Conservation (phyloP, 2,888 invertebrate genomes). For the Ophonus ardosiacus region DNA sequence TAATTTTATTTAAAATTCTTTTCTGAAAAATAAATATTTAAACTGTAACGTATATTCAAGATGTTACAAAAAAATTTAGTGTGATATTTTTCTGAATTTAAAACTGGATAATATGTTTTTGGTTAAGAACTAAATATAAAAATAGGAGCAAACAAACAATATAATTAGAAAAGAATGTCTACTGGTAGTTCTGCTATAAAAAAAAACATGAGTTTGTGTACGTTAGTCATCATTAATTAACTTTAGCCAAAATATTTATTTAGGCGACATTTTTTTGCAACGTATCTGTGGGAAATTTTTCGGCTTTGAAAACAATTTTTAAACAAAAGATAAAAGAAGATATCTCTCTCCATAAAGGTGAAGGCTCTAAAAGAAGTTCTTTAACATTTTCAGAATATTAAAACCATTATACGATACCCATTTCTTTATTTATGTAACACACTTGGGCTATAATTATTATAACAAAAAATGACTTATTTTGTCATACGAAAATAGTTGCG, state of each 20-base stretch:
- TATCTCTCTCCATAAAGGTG: too few species aligned
- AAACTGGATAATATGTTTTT: constrained; percentile 1
- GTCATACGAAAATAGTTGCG: too few species aligned
- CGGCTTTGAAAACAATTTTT: too few species aligned
- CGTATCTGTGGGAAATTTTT: too few species aligned
- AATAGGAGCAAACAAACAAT: neutral
- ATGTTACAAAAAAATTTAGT: neutral
- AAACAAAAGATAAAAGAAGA: too few species aligned
- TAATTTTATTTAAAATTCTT: constrained; percentile 36
- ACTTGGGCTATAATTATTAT: too few species aligned
- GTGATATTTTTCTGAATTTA: neutral
- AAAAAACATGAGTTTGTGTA: neutral
- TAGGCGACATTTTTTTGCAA: neutral
- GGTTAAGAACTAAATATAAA: neutral
- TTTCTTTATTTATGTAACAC: too few species aligned
- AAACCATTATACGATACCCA: too few species aligned
- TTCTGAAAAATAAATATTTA: constrained; percentile 20
- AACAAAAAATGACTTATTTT: too few species aligned
- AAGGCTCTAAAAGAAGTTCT: too few species aligned
- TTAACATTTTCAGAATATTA: too few species aligned
- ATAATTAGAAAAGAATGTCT: neutral
- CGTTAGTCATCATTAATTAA: neutral
- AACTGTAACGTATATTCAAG: neutral
- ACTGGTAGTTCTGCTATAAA: neutral
- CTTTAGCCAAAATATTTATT: neutral